Conservation (phyloP, 2,113 vertebrate species). For the Tychaedon coryphoeus region DNA sequence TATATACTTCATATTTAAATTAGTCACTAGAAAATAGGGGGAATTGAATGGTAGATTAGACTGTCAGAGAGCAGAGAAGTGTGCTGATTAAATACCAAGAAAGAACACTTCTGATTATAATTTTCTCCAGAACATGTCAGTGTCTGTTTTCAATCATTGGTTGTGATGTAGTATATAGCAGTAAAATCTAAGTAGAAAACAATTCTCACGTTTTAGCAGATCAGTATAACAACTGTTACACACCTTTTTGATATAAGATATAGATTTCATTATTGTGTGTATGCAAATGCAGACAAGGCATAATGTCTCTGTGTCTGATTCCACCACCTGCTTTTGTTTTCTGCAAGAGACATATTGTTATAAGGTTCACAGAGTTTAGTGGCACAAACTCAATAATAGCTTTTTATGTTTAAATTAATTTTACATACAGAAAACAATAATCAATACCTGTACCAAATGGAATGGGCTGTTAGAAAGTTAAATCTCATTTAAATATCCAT, state of each 20-base stretch:
- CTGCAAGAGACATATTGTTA: background rate
- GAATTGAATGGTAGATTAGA: background rate
- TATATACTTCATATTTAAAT: background rate
- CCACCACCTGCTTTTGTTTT: background rate
- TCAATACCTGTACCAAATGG: accelerated
- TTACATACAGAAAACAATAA: background rate
- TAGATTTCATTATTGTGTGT: background rate
- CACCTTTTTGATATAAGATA: background rate
- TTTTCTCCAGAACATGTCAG: background rate
- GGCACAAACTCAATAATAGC: background rate
- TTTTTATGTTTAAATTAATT: background rate
- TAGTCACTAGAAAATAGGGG: background rate
- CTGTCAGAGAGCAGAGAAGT: background rate
- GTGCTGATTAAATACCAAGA: background rate
- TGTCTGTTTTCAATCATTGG: background rate
- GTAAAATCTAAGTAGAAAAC: background rate
- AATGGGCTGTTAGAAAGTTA: background rate
- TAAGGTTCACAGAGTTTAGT: background rate
- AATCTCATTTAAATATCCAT: background rate
- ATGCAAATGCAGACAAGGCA: background rate
- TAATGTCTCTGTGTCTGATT: background rate
- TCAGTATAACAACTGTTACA: background rate
- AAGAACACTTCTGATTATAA: background rate
- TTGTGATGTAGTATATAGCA: background rate
- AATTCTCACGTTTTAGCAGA: background rate